Conservation (phyloP, 2,113 vertebrate genomes). For the human region DNA sequence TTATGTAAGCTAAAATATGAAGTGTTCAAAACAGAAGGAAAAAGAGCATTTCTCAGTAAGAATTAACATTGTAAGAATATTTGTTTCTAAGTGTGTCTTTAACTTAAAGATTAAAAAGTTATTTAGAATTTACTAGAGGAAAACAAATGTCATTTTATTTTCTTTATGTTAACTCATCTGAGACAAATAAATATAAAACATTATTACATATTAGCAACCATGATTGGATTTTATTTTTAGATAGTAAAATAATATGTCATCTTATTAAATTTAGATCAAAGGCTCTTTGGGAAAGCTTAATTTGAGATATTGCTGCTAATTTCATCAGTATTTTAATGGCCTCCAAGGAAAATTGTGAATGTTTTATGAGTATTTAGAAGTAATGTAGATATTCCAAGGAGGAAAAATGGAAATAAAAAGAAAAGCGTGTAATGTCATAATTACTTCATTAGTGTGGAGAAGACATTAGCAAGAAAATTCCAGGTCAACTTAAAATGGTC, state of each 20-base stretch:
- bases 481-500: not conserved
- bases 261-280: conserved; percentile 45
- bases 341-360: conserved; percentile 7
- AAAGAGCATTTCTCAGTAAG: conserved; percentile 20
- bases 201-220: conserved; percentile 45
- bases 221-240: conserved; percentile 66
- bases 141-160: conserved; percentile 55
- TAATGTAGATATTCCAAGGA: not conserved
- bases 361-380: conserved; percentile 48
- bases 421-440: not conserved
- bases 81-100: conserved; percentile 42
- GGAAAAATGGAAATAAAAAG: conserved; percentile 17
- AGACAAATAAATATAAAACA: conserved; percentile 34
- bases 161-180: conserved; percentile 51
- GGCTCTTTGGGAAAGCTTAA: not conserved
- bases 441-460: not conserved
- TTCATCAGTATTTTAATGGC: conserved; percentile 61
- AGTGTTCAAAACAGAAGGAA: not conserved
- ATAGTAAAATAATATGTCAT: conserved; percentile 41
- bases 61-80: conserved; percentile 18
- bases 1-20: conserved; percentile 2
- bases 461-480: not conserved
- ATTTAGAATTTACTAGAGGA: conserved; percentile 55
- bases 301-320: conserved; percentile 49
- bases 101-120: conserved; percentile 49